Base-by-base conservation (phyloP, 2,113 vertebrate species). In the Saguinus imperator region DNA sequence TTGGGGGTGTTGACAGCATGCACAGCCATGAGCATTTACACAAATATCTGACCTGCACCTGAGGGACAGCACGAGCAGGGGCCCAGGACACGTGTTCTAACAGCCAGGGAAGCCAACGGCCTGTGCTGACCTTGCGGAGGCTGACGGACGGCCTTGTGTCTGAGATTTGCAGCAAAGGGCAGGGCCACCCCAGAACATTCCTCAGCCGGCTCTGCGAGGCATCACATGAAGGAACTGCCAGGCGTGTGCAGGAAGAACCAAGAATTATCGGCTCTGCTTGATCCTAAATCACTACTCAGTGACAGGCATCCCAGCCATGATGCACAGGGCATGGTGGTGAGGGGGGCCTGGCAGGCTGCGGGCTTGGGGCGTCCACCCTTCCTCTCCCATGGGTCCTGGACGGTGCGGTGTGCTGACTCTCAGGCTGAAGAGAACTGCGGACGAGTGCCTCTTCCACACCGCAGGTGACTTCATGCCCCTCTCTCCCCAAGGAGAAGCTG, bases 261-360 rank as follows among this genome's bases (percentile, higher is more conserved):
- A 98, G 98, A 98, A 98, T 97, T 98, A 98, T 98, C 97, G 97
- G 96, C 91, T 52, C 95, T 82, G 92, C 96, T 89, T 97, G 98
- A 96, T 96, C 94, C 98, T 98, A 98, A 98, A 98, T 98, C 98
- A 98, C 98, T 79, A 94, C 40, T 82, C 84, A 90, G 96, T 97
- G 98, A 98, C 98, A 98, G 96, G 98, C 91, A 88, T 98, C 98
- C 96, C 97, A 98, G 97, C 96, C 98, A 96, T 98, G 98, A 98
- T 98, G 95, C 98, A 98, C 98, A 98, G 96, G 97, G 96, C 4
- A 40, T 2, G 12, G 72, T 94, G 40, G 72, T 96, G 97, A 98
- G 98, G 98, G 98, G 97, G 96, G 95, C 94, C 94, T 84, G 95
- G 95, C 97, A 97, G 96, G 97, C 94, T 97, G 94, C 95, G 94